Conservation (phyloP, 2,888 invertebrate genomes). For the Pristionchus exspectatus region DNA sequence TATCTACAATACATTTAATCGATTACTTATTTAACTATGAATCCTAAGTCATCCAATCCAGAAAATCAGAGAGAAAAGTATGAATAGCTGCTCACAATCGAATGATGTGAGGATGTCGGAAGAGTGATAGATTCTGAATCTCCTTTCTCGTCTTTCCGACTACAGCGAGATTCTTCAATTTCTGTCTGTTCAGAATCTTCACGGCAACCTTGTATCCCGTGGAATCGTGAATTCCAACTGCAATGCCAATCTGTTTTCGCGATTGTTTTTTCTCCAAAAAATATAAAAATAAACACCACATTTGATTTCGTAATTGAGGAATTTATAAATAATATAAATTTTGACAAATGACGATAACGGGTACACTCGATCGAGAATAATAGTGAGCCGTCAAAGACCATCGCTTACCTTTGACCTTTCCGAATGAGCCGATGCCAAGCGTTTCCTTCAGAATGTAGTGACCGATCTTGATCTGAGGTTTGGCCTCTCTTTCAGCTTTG, state of each 20-base stretch:
- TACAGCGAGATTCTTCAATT: constrained; percentile 98
- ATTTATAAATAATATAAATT: neutral
- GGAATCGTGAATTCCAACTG: constrained; percentile 94
- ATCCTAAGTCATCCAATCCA: neutral
- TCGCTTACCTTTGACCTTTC: constrained; percentile 93
- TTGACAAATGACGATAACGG: neutral
- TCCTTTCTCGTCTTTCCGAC: constrained; percentile 98
- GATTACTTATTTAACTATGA: neutral
- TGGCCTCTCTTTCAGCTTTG: constrained; percentile 71
- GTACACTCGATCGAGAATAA: neutral
- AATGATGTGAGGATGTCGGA: constrained; percentile 99
- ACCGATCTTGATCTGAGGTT: constrained; percentile 85
- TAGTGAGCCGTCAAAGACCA: neutral
- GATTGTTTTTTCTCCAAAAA: neutral
- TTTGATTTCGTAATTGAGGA: neutral
- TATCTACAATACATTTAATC: constrained; percentile 81
- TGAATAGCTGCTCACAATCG: constrained; percentile 86
- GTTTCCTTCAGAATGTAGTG: constrained; percentile 95
- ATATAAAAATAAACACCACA: too few species aligned
- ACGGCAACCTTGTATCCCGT: constrained; percentile 99
- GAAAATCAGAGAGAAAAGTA: neutral
- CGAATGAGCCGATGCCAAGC: constrained; percentile 97
- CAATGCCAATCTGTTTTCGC: constrained; percentile 66
- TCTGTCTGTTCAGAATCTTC: constrained; percentile 97
- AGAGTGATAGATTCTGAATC: constrained; percentile 99